These are phyloP conservation scores for Magallana angulata DNA, from an alignment of 1,140 invertebrate species.

Conservation along the genomic window DNA sequence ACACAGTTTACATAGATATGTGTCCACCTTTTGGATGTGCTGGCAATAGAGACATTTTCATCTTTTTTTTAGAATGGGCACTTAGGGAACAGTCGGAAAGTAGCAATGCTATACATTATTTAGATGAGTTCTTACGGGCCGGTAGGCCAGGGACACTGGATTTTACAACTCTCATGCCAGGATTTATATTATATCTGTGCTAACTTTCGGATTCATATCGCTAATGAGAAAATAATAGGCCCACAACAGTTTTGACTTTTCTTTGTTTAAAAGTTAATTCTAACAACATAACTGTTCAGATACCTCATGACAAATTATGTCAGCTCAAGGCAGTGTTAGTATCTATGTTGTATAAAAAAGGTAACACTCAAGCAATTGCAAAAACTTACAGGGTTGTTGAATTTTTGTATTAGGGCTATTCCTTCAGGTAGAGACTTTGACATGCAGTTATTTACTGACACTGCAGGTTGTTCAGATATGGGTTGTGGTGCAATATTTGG, in stretches of 20 bases:
- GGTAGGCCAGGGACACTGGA: no score
- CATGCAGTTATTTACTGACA: slow-evolving; percentile 27
- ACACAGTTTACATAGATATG: slow-evolving; percentile 31
- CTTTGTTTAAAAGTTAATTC: no score
- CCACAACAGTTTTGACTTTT: no score
- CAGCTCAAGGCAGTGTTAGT: background rate
- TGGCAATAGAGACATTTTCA: slow-evolving; percentile 40
- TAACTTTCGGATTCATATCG: no score
- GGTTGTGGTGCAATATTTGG: background rate
- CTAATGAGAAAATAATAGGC: no score
- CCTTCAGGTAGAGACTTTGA: background rate
- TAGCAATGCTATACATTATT: no score
- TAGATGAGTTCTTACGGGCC: no score
- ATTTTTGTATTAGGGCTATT: slow-evolving; percentile 31
- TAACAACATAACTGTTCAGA: no score
- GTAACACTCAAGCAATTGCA: background rate
- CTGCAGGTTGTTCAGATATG: slow-evolving; percentile 31
- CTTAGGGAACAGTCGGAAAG: no score
- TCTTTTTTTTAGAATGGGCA: slow-evolving; percentile 12
- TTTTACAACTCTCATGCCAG: no score
- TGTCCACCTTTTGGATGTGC: slow-evolving; percentile 40
- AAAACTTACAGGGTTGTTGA: background rate
- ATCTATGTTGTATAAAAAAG: background rate
- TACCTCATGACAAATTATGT: no score
- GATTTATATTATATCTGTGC: no score